Evolutionary conservation across 2,888 invertebrate species (phyloP).

Genomic region (Drosophila suboccidentalis): DNA sequence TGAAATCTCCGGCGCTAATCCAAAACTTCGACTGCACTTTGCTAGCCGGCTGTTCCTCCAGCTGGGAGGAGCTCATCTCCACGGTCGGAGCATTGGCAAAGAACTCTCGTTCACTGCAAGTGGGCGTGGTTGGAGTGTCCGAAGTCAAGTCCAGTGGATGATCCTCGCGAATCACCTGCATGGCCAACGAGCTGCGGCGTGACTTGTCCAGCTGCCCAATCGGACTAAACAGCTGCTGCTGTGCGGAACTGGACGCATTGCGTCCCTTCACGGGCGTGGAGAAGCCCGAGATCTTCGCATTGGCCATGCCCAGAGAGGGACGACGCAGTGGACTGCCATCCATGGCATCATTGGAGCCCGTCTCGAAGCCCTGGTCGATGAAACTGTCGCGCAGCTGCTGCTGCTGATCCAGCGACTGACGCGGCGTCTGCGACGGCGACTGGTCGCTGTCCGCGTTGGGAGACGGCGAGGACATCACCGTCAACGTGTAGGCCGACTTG

Average conservation of each 20-base stretch:
- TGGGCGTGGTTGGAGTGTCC: constrained; percentile 51
- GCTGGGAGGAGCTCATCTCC: constrained; percentile 62
- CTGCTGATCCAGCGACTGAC: constrained; percentile 47
- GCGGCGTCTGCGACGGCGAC: constrained; percentile 62
- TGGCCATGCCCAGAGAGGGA: constrained; percentile 24
- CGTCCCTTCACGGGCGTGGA: constrained; percentile 79
- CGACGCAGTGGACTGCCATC: constrained; percentile 73
- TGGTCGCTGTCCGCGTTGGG: constrained; percentile 76
- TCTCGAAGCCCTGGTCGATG: constrained; percentile 84
- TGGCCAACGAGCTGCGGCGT: constrained; percentile 78
- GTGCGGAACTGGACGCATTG: constrained; percentile 17
- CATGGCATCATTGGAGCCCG: constrained; percentile 75
- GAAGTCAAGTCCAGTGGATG: constrained; percentile 68
- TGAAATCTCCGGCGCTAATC: constrained; percentile 78
- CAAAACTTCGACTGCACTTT: constrained; percentile 73
- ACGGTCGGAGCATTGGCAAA: constrained; percentile 67
- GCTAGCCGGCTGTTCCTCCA: constrained; percentile 28
- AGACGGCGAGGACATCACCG: constrained; percentile 79
- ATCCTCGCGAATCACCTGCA: constrained; percentile 83
- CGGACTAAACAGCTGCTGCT: constrained; percentile 75
- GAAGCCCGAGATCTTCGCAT: constrained; percentile 55
- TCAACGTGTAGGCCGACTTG: constrained; percentile 80
- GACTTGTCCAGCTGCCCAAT: constrained; percentile 61
- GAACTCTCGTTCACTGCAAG: constrained; percentile 63
- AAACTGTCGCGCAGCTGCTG: constrained; percentile 66